Conservation (phyloP, 2,888 invertebrate genomes). For the Linnaemya tessellans region DNA sequence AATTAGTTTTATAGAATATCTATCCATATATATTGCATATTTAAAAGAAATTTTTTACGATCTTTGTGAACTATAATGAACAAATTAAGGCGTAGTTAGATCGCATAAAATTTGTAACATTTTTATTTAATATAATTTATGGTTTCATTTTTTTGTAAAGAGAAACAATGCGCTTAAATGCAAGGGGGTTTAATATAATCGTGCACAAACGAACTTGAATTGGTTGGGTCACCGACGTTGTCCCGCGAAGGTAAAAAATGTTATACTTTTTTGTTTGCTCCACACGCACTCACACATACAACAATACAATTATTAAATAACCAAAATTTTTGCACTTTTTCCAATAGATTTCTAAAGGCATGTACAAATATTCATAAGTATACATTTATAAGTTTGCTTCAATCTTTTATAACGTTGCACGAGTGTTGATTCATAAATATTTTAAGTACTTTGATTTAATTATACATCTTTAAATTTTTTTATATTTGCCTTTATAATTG, state of each 20-base stretch:
- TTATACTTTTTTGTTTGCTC: conserved; percentile 70
- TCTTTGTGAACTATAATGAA: neutral
- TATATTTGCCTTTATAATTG: conserved; percentile 60
- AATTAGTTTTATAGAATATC: conserved; percentile 11
- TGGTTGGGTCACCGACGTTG: conserved; percentile 70
- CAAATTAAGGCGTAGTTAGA: conserved; percentile 62
- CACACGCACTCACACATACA: conserved; percentile 59
- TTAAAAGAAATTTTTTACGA: neutral
- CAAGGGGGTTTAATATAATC: conserved; percentile 66
- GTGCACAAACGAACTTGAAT: conserved; percentile 72
- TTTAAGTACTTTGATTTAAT: conserved; percentile 73
- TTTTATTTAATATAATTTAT: conserved; percentile 50
- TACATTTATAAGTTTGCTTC: conserved; percentile 20
- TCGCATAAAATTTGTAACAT: conserved; percentile 19
- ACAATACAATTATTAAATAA: conserved; percentile 70
- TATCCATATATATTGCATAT: neutral
- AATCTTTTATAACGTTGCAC: conserved; percentile 33
- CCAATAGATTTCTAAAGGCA: conserved; percentile 38
- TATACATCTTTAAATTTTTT: conserved; percentile 16
- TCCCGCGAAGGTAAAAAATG: conserved; percentile 71
- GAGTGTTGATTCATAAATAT: conserved; percentile 66
- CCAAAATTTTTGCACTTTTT: conserved; percentile 65
- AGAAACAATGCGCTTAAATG: conserved; percentile 64
- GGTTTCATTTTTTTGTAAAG: conserved; percentile 31
- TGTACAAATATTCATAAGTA: conserved; percentile 49